Conservation (phyloP, 2,888 invertebrate genomes). For the Julus scanicus region DNA sequence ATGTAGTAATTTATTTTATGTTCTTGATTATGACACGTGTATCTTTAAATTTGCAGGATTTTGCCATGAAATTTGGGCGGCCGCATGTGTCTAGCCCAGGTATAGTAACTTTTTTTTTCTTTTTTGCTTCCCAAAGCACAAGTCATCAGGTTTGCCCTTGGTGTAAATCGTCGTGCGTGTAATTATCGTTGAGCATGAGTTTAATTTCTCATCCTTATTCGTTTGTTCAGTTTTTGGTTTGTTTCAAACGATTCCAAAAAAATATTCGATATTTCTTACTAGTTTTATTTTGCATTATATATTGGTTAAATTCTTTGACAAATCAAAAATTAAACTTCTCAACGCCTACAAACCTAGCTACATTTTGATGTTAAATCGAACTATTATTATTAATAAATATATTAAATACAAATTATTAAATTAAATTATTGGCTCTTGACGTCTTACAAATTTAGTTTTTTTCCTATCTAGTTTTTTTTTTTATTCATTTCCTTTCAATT, state of each 20-base stretch:
- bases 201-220: not conserved
- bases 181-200: slow-evolving; percentile 10
- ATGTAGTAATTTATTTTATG: too few species aligned
- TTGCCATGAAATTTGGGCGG: slow-evolving; percentile 52
- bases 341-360: too few species aligned
- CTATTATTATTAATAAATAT: too few species aligned
- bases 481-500: not conserved
- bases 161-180: slow-evolving; percentile 6
- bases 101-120: slow-evolving; percentile 33
- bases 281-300: too few species aligned
- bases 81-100: slow-evolving; percentile 55
- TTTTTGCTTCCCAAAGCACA: not conserved
- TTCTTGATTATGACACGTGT: not conserved
- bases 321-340: too few species aligned
- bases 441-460: too few species aligned
- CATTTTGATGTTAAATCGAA: too few species aligned
- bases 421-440: too few species aligned
- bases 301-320: too few species aligned
- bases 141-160: not conserved
- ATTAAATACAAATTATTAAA: too few species aligned
- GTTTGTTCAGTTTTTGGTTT: not conserved
- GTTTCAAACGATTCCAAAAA: too few species aligned
- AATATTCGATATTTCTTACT: too few species aligned
- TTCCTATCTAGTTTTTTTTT: not conserved
- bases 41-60: slow-evolving; percentile 50